Conservation (phyloP, 2,797 vertebrate species). For the Pangasius sanitwongsei region DNA sequence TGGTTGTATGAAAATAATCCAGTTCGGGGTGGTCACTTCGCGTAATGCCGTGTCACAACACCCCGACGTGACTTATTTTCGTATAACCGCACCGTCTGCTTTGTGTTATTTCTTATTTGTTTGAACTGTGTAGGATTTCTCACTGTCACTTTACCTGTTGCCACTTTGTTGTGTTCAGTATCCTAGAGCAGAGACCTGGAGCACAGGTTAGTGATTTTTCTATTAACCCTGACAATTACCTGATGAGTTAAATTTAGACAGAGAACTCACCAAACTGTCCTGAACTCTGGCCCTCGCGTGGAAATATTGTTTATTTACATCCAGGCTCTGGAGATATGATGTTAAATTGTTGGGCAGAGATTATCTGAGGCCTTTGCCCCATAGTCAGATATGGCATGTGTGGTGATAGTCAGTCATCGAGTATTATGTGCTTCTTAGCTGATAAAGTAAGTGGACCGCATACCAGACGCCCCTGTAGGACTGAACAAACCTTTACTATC, state of each 20-base stretch:
- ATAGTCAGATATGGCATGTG: conserved; percentile 42
- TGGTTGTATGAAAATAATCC: neutral
- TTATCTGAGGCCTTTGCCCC: conserved; percentile 60
- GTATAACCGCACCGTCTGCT: neutral
- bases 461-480: neutral
- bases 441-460: conserved; percentile 33
- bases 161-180: neutral
- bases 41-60: neutral
- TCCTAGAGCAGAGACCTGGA: neutral
- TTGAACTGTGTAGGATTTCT: neutral
- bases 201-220: neutral
- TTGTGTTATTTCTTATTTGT: neutral
- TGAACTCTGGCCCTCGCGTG: neutral
- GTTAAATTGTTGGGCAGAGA: conserved; percentile 45
- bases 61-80: neutral
- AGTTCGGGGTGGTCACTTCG: neutral
- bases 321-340: conserved; percentile 39
- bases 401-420: conserved; percentile 44
- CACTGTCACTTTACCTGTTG: neutral
- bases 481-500: neutral
- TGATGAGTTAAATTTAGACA: neutral
- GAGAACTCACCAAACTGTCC: neutral
- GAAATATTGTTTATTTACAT: conserved; percentile 42
- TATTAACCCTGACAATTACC: neutral
- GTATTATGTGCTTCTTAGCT: conserved; percentile 32